These are phyloP conservation scores for Thaleichthys pacificus DNA, from an alignment of 2,797 vertebrate species.

Conservation along the genomic window DNA sequence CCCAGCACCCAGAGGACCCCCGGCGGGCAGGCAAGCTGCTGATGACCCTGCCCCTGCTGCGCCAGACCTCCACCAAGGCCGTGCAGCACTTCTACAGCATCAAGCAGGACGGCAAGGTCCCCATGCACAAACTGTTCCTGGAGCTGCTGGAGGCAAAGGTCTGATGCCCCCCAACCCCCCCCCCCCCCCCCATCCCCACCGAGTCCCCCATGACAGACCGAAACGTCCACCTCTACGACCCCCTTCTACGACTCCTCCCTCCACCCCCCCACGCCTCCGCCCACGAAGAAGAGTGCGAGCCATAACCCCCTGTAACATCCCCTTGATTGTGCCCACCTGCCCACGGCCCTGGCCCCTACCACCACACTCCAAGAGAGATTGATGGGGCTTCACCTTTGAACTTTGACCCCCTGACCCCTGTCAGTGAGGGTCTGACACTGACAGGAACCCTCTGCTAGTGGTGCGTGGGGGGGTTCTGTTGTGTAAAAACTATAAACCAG, in stretches of 20 bases:
- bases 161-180: constrained; percentile 73
- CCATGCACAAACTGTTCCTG: constrained; percentile 99
- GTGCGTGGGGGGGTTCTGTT: constrained; percentile 65
- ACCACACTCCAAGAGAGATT: constrained; percentile 42
- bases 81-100: constrained; percentile 99
- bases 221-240: not conserved
- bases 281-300: not conserved
- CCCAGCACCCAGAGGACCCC: constrained; percentile 95
- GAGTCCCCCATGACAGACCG: not conserved
- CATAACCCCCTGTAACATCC: constrained; percentile 34
- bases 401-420: constrained; percentile 24
- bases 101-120: constrained; percentile 99
- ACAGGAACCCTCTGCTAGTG: constrained; percentile 49
- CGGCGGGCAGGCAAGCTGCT: constrained; percentile 96
- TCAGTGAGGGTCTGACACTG: constrained; percentile 51
- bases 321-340: constrained; percentile 42
- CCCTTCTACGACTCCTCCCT: constrained; percentile 29
- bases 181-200: not conserved
- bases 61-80: constrained; percentile 98
- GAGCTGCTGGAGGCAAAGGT: constrained; percentile 99
- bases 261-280: constrained; percentile 23
- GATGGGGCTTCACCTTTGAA: constrained; percentile 46
- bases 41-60: constrained; percentile 96
- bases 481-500: constrained; percentile 76
- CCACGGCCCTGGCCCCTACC: constrained; percentile 41